Evolutionary conservation across 2,888 invertebrate species (phyloP), one percentile per base, ranked within the genome.

Genomic region (Drosophila diplacantha): DNA sequence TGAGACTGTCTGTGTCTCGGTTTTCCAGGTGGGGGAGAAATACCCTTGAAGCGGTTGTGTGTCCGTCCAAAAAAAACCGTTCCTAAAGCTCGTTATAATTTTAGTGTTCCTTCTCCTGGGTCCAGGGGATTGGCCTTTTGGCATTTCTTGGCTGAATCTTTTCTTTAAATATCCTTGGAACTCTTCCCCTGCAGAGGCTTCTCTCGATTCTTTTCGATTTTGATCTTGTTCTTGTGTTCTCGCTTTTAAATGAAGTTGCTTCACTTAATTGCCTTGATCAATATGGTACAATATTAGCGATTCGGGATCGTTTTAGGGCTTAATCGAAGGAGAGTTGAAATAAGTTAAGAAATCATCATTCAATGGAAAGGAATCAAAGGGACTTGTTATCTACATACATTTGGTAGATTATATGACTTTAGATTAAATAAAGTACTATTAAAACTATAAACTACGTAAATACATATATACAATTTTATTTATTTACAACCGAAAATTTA

Each of bases 51-150:
- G 73, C 81, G 70, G 73, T 72, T 67, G 77, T 79, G 81, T 74
- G 79, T 72, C 79, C 74, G 74, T 72, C 60, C 53, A 70, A 72
- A 73, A 81, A 71, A 71, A 79, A 55, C 71, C 59, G 75, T 80
- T 77, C 69, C 71, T 77, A 73, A 73, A 73, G 81, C 81, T 82
- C 77, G 77, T 75, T 74, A 80, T 80, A 80, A 75, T 71, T 82
- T 74, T 57, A 57, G 62, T 58, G 52, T 54, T 65, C 59, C 43
- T 52, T 46, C 41, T 41, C 37, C 60, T 58, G 59, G 54, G 37
- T 50, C 58, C 62, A 67, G 82, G 82, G 80, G 71, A 79, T 72
- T 79, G 79, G 50, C 78, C 82, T 79, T 52, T 68, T 43, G 66
- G 54, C 71, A 65, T 57, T 66, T 66, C 69, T 66, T 63, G 20